Conservation (phyloP, 2,888 invertebrate genomes). For the Diaprepes abbreviatus region DNA sequence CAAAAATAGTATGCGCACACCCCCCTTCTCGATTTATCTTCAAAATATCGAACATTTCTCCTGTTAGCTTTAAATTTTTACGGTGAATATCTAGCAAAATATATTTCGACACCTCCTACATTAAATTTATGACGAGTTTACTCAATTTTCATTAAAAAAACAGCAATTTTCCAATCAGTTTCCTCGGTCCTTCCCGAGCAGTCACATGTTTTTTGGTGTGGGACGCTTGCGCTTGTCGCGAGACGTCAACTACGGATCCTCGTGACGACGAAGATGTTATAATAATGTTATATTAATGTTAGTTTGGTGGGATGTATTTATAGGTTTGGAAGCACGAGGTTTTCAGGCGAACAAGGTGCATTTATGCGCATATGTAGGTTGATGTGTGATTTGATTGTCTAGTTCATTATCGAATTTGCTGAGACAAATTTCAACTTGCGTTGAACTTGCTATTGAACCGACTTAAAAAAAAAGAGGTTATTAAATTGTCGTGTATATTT, state of each 20-base stretch:
- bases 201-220: constrained; percentile 58
- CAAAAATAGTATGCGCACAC: constrained; percentile 27
- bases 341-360: constrained; percentile 20
- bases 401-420: neutral
- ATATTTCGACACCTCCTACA: neutral
- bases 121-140: neutral
- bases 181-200: constrained; percentile 39
- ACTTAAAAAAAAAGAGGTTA: too few relatives aligned
- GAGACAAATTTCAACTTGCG: neutral
- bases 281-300: constrained; percentile 38
- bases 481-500: too few relatives aligned
- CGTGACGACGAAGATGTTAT: constrained; percentile 46
- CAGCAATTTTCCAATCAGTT: constrained; percentile 8
- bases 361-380: constrained; percentile 10
- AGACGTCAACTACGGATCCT: constrained; percentile 41
- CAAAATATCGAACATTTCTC: neutral
- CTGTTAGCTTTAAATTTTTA: neutral
- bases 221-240: constrained; percentile 52
- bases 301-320: constrained; percentile 31
- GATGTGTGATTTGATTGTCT: constrained; percentile 2
- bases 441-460: too few relatives aligned
- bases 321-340: constrained; percentile 43
- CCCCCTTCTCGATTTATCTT: neutral
- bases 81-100: neutral
- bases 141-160: constrained; percentile 27